These are phyloP conservation scores for Drosophila neocordata DNA, from an alignment of 1,140 invertebrate genomes.

Conservation along the genomic window DNA sequence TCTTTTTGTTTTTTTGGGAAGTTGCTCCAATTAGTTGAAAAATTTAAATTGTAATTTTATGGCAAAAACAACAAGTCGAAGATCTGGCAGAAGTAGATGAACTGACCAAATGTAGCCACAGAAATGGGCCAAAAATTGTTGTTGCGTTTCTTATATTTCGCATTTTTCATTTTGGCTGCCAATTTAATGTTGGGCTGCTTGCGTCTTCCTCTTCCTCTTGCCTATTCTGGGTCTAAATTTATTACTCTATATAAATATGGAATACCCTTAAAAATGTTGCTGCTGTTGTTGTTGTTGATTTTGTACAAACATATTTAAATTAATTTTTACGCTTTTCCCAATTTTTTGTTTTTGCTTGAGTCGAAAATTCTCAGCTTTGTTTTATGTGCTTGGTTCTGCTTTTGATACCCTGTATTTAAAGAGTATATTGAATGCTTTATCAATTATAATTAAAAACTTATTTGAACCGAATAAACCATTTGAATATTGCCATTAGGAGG, in stretches of 20 bases:
- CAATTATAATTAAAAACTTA: no score
- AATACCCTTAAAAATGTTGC: slow-evolving; percentile 1
- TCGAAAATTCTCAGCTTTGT: not conserved
- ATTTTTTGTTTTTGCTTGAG: slow-evolving; percentile 4
- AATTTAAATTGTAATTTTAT: slow-evolving; percentile 55
- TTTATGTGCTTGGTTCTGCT: not conserved
- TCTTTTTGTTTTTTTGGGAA: slow-evolving; percentile 16
- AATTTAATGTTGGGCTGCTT: not conserved
- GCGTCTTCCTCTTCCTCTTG: not conserved
- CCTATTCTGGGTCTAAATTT: not conserved
- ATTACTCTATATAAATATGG: slow-evolving; percentile 9
- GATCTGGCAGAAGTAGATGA: not conserved
- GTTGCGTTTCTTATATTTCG: not conserved
- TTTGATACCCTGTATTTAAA: not conserved
- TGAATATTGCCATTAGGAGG: no score
- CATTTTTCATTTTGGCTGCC: slow-evolving; percentile 8
- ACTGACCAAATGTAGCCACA: slow-evolving; percentile 39
- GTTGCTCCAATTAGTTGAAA: slow-evolving; percentile 55
- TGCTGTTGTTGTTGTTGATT: not conserved
- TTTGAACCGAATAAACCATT: no score
- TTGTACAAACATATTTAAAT: slow-evolving; percentile 39
- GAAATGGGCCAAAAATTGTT: slow-evolving; percentile 21
- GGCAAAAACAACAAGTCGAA: slow-evolving; percentile 17
- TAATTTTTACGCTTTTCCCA: slow-evolving; percentile 37
- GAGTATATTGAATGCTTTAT: not conserved